Evolutionary conservation across 2,113 vertebrate genomes (phyloP), one percentile per base, ranked within the genome.

Genomic region (Scatophagus argus): DNA sequence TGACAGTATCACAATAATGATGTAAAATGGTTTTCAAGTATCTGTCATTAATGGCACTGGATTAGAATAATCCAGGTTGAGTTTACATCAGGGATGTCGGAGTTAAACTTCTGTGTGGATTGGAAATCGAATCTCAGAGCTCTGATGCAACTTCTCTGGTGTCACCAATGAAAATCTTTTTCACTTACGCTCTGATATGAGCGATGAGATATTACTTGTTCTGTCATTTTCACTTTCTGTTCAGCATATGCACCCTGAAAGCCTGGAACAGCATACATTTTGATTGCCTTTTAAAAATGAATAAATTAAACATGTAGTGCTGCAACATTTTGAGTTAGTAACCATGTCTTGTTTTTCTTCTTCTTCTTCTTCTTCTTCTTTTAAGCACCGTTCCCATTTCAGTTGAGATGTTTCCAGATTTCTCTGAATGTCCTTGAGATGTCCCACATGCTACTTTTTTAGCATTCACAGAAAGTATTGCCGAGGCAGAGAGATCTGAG

Each of bases 401-500:
- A 78, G 70, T 54, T 47, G 7, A 52, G 23, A 74, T 43, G 46
- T 32, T 2, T 75, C 39, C 27, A 47, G 12, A 39, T 71, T 66
- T 58, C 41, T 80, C 46, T 64, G 41, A 74, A 73, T 76, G 81
- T 78, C 84, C 74, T 89, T 78, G 65, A 87, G 34, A 54, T 78
- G 77, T 78, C 70, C 86, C 70, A 76, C 44, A 77, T 85, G 31
- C 66, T 64, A 12, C 31, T 66, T 68, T 65, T 78, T 84, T 84
- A 87, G 64, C 46, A 83, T 74, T 82, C 72, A 74, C 43, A 72
- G 39, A 56, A 58, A 47, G 77, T 74, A 31, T 19, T 25, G 49
- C 66, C 44, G 56, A 77, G 60, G 72, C 80, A 62, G 67, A 81
- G 79, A 82, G 79, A 82, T 64, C 70, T 86, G 81, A 79, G 56